Evolutionary conservation across 2,888 invertebrate genomes (phyloP).

Genomic region (Leptinotarsa tumamoca): DNA sequence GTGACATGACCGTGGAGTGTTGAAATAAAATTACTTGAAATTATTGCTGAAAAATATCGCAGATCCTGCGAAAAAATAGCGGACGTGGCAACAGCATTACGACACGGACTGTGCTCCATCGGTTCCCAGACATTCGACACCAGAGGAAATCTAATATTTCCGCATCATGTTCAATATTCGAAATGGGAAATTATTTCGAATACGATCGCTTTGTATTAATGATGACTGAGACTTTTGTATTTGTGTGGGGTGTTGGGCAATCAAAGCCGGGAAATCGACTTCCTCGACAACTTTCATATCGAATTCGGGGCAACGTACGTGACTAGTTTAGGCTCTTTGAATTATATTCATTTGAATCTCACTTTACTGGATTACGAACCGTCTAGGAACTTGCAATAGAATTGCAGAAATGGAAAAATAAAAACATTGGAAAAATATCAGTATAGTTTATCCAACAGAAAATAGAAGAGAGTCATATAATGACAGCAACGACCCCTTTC

Average conservation of each 20-base stretch:
- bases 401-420: too few species aligned
- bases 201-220: constrained; percentile 24
- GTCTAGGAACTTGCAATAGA: too few species aligned
- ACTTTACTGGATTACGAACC: too few species aligned
- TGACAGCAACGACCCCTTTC: too few species aligned
- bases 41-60: background rate
- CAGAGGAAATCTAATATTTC: constrained; percentile 45
- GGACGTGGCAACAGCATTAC: constrained; percentile 12
- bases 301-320: background rate
- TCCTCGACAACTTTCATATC: background rate
- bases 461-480: too few species aligned
- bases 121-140: constrained; percentile 44
- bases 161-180: constrained; percentile 41
- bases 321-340: background rate
- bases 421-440: too few species aligned
- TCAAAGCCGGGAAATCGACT: constrained; percentile 1
- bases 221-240: constrained; percentile 16
- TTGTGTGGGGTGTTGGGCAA: background rate
- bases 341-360: background rate
- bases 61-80: background rate
- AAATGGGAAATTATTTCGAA: constrained; percentile 39
- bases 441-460: too few species aligned
- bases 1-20: background rate
- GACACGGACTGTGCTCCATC: constrained; percentile 25
- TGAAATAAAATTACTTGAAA: background rate